Base-by-base conservation (phyloP, 2,797 vertebrate species). In the Cossypha dichroa region DNA sequence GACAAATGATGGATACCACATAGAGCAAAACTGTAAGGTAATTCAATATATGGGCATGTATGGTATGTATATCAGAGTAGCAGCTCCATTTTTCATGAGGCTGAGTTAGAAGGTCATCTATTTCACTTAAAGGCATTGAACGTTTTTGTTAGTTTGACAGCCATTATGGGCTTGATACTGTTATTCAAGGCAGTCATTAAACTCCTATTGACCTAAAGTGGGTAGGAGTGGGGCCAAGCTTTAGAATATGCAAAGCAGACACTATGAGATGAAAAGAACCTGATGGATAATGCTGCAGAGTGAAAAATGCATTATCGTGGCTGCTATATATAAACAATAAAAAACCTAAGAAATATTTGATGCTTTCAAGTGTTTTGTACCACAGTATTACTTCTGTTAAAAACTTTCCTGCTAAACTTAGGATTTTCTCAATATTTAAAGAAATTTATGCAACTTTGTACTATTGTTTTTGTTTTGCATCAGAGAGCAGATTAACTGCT, bases 111-210 rank as follows among this genome's bases (percentile, higher is more conserved):
- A 95, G 88, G 84, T 83, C 90, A 93, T 93, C 67, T 74, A 64
- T 96, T 96, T 96, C 82, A 88, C 77, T 95, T 95, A 90, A 85
- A 86, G 60, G 33, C 75, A 80, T 80, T 82, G 87, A 91, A 76
- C 1, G 22, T 58, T 94, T 93, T 90, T 95, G 94, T 94, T 96
- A 82, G 70, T 43, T 64, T 92, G 91, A 93, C 80, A 96, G 66
- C 67, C 67, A 83, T 94, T 96, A 84, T 83, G 46, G 76, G 43
- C 49, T 92, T 95, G 88, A 96, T 90, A 87, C 60, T 90, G 72
- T 92, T 95, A 97, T 92, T 88, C 84, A 83, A 95, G 70, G 67
- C 63, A 93, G 63, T 91, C 66, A 86, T 94, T 90, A 95, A 96
- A 96, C 85, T 86, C 54, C 75, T 75, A 90, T 93, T 93, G 95